A percentile compares a stretch with the other conserved stretches of the same genome.
phyloP scores from a whole-genome alignment of 2,797 vertebrate genomes.

The Australoheros facetus region DNA sequence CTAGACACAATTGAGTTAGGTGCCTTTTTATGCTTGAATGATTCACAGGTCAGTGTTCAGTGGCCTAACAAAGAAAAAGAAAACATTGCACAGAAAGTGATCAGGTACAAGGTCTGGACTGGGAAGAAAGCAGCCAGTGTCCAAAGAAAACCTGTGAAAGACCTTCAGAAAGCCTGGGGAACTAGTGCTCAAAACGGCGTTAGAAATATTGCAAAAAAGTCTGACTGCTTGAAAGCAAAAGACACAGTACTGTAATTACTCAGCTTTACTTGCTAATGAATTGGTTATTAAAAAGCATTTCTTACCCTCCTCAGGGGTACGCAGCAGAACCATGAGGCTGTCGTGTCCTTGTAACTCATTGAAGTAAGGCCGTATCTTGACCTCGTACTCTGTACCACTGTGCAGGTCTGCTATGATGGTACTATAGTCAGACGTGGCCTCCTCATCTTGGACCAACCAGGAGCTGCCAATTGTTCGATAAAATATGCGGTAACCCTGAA shows the following conservation, averaged over 20 bases:
- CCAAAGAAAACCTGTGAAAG: not conserved
- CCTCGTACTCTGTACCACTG: conserved; percentile 86
- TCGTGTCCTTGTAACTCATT: conserved; percentile 90
- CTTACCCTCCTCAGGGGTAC: conserved; percentile 90
- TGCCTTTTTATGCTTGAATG: not conserved
- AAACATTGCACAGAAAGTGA: not conserved
- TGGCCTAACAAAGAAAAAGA: not conserved
- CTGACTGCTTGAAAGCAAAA: not conserved
- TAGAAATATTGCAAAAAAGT: not conserved
- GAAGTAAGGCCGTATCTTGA: conserved; percentile 92
- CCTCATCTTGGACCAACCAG: conserved; percentile 86
- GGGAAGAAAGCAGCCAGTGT: not conserved
- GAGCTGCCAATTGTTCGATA: conserved; percentile 82
- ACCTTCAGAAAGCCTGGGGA: not conserved
- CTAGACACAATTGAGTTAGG: not conserved
- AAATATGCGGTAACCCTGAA: conserved; percentile 92
- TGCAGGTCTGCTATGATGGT: conserved; percentile 83
- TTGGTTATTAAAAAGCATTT: not conserved
- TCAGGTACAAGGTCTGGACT: not conserved
- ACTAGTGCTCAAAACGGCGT: not conserved
- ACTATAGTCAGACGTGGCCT: conserved; percentile 79
- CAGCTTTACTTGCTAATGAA: not conserved
- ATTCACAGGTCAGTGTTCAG: not conserved
- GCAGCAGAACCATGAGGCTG: conserved; percentile 83
- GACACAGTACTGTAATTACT: not conserved